A percentile compares a stretch with the other conserved stretches of the same genome.
Evolutionary conservation across 1,140 invertebrate species (phyloP).

Genomic region (Paracyclopina nana): DNA sequence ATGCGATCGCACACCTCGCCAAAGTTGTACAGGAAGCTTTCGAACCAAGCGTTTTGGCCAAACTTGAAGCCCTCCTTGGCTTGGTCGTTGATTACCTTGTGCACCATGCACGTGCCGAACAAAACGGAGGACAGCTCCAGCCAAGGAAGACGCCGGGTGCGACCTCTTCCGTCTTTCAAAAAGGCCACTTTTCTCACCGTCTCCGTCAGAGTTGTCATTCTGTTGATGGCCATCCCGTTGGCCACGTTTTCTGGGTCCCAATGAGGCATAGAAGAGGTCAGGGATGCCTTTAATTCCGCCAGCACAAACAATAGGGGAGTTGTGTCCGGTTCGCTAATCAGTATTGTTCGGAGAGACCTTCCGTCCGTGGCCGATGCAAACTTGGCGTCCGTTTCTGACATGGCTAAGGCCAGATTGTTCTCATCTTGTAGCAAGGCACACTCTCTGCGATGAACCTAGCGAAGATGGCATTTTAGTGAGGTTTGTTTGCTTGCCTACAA

Average conservation of each 20-base stretch:
- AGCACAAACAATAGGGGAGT: constrained; percentile 5
- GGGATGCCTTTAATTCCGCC: background rate
- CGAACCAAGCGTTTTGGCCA: constrained; percentile 6
- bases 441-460: background rate
- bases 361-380: background rate
- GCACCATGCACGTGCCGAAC: constrained; percentile 5
- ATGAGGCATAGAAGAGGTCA: background rate
- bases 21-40: constrained; percentile 8
- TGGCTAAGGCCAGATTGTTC: background rate
- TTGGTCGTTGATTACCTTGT: constrained; percentile 1
- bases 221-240: background rate
- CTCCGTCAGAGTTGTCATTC: background rate
- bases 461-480: too few species aligned
- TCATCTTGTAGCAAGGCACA: background rate
- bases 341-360: background rate
- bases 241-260: constrained; percentile 1
- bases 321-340: background rate
- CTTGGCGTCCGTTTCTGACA: background rate
- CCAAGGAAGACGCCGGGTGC: too few species aligned
- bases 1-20: constrained; percentile 8
- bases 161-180: background rate
- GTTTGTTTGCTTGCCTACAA: too few species aligned
- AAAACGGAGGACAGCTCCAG: background rate
- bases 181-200: background rate
- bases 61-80: background rate